Base-by-base conservation (phyloP, 2,797 vertebrate species). In the Sebastolobus altivelis region DNA sequence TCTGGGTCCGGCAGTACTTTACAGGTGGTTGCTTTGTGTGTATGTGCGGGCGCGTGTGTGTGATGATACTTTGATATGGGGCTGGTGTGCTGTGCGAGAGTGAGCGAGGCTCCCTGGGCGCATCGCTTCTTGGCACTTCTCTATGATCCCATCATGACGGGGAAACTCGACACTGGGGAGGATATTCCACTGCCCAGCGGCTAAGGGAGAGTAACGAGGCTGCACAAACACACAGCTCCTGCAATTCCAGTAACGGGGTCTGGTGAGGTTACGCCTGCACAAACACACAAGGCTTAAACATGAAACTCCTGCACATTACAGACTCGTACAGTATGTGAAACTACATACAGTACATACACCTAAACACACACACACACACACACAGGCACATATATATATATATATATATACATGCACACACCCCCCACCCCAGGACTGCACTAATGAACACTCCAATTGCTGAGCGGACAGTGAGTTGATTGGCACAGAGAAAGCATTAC, bases 401-500 rank as follows among this genome's bases (percentile, higher is more conserved):
- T 52, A 52, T 52, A 13, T 40, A 22, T 52, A 52, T 52, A 52
- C 46, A 49, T 49, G 16, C 10, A 52, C 49, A 52, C 16, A 20
- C 59, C 20, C 40, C 14, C 14, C 25, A 29, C 69, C 31, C 61
- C 62, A 65, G 59, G 68, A 73, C 49, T 68, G 75, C 73, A 29
- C 88, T 80, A 86, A 90, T 80, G 82, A 89, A 84, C 77, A 68
- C 80, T 87, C 79, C 76, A 63, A 79, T 85, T 83, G 72, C 86
- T 73, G 87, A 87, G 80, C 37, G 18, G 81, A 89, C 80, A 81
- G 74, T 49, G 76, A 88, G 75, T 89, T 91, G 92, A 93, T 89
- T 91, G 93, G 92, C 90, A 88, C 89, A 79, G 86, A 88, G 93
- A 94, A 94, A 88, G 88, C 88, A 92, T 93, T 93, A 93, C 93